Conservation (phyloP, 2,113 vertebrate genomes). For the Cryptoleucopteryx plumbea region DNA sequence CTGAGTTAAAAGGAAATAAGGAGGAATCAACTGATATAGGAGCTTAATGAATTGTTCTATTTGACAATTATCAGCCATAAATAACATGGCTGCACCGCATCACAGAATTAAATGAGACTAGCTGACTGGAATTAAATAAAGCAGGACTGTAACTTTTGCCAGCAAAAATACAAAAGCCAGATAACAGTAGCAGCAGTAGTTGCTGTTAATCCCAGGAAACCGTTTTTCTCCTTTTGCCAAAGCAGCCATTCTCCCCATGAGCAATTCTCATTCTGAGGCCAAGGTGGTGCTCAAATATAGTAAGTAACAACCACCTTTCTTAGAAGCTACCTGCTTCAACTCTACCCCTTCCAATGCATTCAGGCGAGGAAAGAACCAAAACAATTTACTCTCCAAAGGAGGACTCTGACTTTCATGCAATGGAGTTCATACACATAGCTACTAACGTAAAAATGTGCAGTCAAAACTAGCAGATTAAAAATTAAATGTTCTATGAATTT, state of each 20-base stretch:
- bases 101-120: background rate
- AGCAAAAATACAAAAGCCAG: constrained; percentile 13
- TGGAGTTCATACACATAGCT: background rate
- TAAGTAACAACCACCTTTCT: background rate
- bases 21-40: background rate
- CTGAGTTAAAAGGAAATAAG: background rate
- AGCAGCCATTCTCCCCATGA: background rate
- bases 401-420: background rate
- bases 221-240: background rate
- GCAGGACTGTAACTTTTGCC: background rate
- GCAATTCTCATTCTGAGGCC: constrained; percentile 24
- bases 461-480: background rate
- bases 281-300: constrained; percentile 51
- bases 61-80: background rate
- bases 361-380: background rate
- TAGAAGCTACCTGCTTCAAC: background rate
- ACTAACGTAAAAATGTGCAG: rapidly evolving
- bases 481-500: background rate
- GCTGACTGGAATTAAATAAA: constrained; percentile 6
- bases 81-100: background rate
- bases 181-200: background rate
- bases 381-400: background rate
- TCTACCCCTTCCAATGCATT: background rate
- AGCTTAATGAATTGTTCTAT: background rate
- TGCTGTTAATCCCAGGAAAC: background rate